A percentile compares a stretch with the other conserved stretches of the same genome.
Evolutionary conservation across 2,797 vertebrate genomes (phyloP).

Genomic region (Phylloscopus collybita): DNA sequence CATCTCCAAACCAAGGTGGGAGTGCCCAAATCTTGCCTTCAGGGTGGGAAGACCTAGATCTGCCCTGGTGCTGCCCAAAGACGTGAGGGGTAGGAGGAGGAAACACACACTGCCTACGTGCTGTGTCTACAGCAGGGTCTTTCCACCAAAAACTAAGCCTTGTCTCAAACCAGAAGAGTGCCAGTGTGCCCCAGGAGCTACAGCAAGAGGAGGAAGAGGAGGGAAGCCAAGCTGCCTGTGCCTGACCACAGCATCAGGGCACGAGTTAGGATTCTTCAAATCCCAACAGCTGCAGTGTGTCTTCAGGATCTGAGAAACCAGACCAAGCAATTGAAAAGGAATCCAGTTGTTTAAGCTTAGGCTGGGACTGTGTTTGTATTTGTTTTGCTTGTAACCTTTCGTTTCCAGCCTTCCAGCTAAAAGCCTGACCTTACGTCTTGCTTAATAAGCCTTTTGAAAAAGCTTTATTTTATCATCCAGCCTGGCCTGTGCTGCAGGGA

Average conservation of each 20-base stretch:
- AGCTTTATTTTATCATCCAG: slow-evolving; percentile 21
- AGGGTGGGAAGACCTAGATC: not conserved
- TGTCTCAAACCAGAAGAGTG: not conserved
- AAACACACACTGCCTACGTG: fast-evolving
- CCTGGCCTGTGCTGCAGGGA: not conserved
- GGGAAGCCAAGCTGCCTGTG: not conserved
- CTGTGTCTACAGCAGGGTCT: too few relatives aligned
- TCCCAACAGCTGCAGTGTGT: slow-evolving; percentile 43
- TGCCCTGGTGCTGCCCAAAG: not conserved
- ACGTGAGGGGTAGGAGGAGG: not conserved
- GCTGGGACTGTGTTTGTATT: slow-evolving; percentile 45
- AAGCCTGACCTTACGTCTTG: slow-evolving; percentile 39
- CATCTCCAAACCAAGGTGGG: not conserved
- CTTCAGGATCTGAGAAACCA: slow-evolving; percentile 26
- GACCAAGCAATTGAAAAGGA: slow-evolving; percentile 48
- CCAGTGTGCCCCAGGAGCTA: fast-evolving
- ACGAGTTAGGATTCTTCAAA: not conserved
- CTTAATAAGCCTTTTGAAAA: slow-evolving; percentile 29
- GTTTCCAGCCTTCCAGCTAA: slow-evolving; percentile 5
- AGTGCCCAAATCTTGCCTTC: not conserved
- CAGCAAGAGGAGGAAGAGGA: not conserved
- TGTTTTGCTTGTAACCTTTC: slow-evolving; percentile 52
- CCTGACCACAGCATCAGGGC: not conserved
- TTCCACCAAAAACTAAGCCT: not conserved
- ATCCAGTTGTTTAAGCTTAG: slow-evolving; percentile 66